These are phyloP conservation scores for Cyrtodaria siliqua DNA, from an alignment of 2,888 invertebrate species.

Conservation along the genomic window DNA sequence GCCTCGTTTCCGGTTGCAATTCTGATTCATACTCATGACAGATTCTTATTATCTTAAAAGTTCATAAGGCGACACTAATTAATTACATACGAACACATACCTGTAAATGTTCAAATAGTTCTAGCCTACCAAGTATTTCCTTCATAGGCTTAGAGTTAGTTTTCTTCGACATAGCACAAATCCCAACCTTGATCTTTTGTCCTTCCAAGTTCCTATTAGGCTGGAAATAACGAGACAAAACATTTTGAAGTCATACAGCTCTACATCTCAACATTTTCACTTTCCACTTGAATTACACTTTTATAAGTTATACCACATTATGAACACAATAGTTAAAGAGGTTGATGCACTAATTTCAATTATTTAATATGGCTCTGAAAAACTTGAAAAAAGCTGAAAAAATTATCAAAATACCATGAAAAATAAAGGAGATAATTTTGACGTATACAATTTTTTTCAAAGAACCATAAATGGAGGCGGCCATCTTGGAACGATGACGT, in stretches of 20 bases:
- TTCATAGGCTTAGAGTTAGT: slow-evolving; percentile 99
- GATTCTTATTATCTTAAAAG: too few relatives aligned
- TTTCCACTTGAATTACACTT: neutral
- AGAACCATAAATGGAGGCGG: neutral
- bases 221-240: slow-evolving; percentile 26
- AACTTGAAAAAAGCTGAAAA: too few relatives aligned
- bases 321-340: neutral
- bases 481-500: too few relatives aligned
- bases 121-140: slow-evolving; percentile 97
- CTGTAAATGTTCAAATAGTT: slow-evolving; percentile 94
- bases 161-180: slow-evolving; percentile 99
- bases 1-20: too few relatives aligned
- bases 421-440: neutral
- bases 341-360: too few relatives aligned
- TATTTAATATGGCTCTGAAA: too few relatives aligned
- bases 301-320: too few relatives aligned
- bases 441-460: neutral
- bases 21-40: too few relatives aligned
- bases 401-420: too few relatives aligned
- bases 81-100: slow-evolving; percentile 17
- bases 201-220: slow-evolving; percentile 46
- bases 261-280: neutral
- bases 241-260: neutral
- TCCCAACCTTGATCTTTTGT: slow-evolving; percentile 93
- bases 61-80: too few relatives aligned